Percentiles rank a stretch among this genome's conserved stretches.
These are phyloP conservation scores for Acrossocheilus fasciatus DNA, from an alignment of 2,797 vertebrate genomes.

Conservation along the genomic window DNA sequence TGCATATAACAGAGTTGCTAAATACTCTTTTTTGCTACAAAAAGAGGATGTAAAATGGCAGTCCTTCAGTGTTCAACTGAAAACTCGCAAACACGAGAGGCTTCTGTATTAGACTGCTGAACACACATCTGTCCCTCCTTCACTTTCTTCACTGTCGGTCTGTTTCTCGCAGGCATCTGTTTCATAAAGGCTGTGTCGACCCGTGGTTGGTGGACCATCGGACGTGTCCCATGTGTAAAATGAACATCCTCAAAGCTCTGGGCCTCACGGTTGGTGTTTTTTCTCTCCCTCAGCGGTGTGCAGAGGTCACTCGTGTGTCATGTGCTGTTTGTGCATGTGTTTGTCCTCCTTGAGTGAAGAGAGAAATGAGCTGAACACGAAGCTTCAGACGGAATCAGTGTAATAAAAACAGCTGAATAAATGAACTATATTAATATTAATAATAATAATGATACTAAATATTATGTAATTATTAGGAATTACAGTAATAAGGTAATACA, in stretches of 20 bases:
- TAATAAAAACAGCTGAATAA: neutral
- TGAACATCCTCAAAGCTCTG: slow-evolving; percentile 98
- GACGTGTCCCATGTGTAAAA: slow-evolving; percentile 99
- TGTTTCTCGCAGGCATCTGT: slow-evolving; percentile 86
- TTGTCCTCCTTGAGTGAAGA: neutral
- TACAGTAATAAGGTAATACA: neutral
- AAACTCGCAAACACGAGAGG: neutral
- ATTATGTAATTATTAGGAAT: neutral
- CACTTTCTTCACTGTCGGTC: neutral
- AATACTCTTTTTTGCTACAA: neutral
- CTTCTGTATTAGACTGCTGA: neutral
- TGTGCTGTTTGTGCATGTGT: neutral
- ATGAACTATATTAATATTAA: neutral
- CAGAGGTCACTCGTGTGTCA: neutral
- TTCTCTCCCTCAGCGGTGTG: neutral
- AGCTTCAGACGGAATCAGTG: neutral
- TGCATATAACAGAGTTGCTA: neutral
- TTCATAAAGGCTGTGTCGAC: slow-evolving; percentile 98
- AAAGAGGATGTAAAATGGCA: neutral
- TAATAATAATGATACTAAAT: no score
- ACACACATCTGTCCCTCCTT: no score
- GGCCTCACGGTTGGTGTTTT: slow-evolving; percentile 86
- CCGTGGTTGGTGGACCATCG: slow-evolving; percentile 97
- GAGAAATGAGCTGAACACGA: neutral
- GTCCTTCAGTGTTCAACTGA: neutral